Percentiles rank a stretch among this genome's conserved stretches.
Evolutionary conservation across 1,140 invertebrate species (phyloP).

Genomic region (Luehdorfia chinensis): DNA sequence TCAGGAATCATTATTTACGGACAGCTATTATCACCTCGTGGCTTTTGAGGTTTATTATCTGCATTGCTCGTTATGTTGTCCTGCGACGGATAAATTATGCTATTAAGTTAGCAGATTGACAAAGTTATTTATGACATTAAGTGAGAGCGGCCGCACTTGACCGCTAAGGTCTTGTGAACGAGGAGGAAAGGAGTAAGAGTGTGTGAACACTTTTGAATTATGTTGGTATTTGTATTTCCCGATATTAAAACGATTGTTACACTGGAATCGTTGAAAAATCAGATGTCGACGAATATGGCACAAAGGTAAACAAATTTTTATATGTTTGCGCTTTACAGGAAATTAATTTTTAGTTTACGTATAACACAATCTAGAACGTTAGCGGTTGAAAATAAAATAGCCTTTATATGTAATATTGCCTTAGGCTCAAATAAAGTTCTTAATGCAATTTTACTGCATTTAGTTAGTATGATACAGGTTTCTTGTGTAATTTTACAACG

Average conservation of each 20-base stretch:
- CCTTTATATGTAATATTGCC: no score
- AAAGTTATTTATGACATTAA: constrained; percentile 72
- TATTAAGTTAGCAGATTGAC: constrained; percentile 74
- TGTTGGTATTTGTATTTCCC: neutral
- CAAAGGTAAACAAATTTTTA: no score
- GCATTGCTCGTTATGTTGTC: constrained; percentile 72
- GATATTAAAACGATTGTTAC: neutral
- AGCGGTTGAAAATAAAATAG: no score
- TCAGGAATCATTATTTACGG: constrained; percentile 72
- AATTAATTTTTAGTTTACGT: no score
- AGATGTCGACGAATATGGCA: no score
- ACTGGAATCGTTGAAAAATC: no score
- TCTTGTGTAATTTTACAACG: no score
- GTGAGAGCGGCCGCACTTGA: neutral
- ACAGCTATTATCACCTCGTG: constrained; percentile 72
- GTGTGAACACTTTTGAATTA: neutral
- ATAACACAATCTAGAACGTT: no score
- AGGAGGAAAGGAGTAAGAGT: neutral
- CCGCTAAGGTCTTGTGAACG: constrained; percentile 4
- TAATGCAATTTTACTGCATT: no score
- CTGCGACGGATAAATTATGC: constrained; percentile 69
- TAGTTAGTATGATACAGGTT: no score
- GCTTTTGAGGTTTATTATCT: constrained; percentile 73
- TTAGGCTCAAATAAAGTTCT: no score
- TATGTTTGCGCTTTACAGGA: no score